Evolutionary conservation across 1,140 invertebrate genomes (phyloP).

Genomic region (Nasonia vitripennis): DNA sequence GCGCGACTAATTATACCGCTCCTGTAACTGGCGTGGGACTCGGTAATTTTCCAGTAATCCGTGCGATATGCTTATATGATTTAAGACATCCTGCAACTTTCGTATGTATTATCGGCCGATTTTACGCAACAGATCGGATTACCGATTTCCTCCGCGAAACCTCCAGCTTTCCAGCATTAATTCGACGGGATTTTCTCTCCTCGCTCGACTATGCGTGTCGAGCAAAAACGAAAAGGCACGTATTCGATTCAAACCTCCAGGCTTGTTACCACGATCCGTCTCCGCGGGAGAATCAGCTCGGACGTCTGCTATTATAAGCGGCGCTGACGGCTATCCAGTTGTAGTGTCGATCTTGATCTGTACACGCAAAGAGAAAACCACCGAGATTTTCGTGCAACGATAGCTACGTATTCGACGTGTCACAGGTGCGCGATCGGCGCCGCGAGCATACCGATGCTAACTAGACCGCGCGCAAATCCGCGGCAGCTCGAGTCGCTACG

Average conservation of each 20-base stretch:
- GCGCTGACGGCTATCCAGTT: neutral
- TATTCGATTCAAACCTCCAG: neutral
- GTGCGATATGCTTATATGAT: neutral
- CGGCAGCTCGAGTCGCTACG: slow-evolving; percentile 20
- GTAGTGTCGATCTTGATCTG: slow-evolving; percentile 16
- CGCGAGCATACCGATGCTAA: neutral
- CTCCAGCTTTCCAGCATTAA: neutral
- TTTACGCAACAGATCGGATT: neutral
- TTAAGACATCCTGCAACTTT: neutral
- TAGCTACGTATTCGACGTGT: neutral
- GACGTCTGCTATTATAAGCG: slow-evolving; percentile 40
- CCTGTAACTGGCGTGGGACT: neutral
- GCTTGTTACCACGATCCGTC: neutral
- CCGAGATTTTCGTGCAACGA: slow-evolving; percentile 15
- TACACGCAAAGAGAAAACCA: neutral
- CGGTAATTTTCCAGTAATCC: neutral
- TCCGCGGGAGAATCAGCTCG: neutral
- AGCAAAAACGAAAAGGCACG: neutral
- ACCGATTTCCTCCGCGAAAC: neutral
- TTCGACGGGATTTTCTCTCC: neutral
- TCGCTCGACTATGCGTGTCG: neutral
- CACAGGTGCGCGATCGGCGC: slow-evolving; percentile 40
- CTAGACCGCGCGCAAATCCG: slow-evolving; percentile 5
- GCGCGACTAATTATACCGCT: neutral
- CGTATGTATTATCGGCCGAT: neutral